Base-by-base conservation (phyloP, 2,797 vertebrate species). In the Taenioides sp. region DNA sequence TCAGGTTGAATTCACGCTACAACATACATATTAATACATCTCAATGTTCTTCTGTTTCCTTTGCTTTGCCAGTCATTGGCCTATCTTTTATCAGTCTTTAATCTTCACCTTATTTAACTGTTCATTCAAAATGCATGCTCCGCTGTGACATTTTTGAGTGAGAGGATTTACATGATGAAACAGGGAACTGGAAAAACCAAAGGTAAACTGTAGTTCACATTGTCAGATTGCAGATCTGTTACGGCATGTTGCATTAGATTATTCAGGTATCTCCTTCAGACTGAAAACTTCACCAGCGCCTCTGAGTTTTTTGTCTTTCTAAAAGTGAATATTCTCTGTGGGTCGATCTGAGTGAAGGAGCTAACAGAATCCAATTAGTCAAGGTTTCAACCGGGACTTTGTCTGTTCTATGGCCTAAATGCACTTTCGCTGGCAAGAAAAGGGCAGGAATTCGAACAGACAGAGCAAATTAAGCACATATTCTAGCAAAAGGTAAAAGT, bases 361-460 rank as follows among this genome's bases (percentile, higher is more conserved):
- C 60, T 67, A 69, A 84, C 82, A 76, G 77, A 87, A 83, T 76
- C 69, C 75, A 82, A 84, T 86, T 85, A 78, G 75, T 81, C 77
- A 64, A 71, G 70, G 63, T 80, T 82, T 80, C 71, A 79, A 54
- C 43, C 18, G 68, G 68, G 79, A 72, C 28, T 27, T 78, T 82
- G 65, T 72, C 52, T 58, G 68, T 70, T 82, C 72, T 68, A 49
- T 68, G 73, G 72, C 71, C 69, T 70, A 75, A 81, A 87, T 79
- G 57, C 75, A 75, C 72, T 81, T 84, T 83, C 70, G 74, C 57
- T 85, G 65, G 60, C 69, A 73, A 62, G 71, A 71, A 75, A 68
- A 79, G 78, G 65, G 55, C 66, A 55, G 25, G 77, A 70, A 78
- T 68, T 77, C 31, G 14, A 47, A 47, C 55, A 40, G 0, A 31